Percentiles rank a stretch among this genome's conserved stretches.
These are phyloP conservation scores for Empidonax traillii DNA, from an alignment of 2,113 vertebrate species.

Conservation along the genomic window DNA sequence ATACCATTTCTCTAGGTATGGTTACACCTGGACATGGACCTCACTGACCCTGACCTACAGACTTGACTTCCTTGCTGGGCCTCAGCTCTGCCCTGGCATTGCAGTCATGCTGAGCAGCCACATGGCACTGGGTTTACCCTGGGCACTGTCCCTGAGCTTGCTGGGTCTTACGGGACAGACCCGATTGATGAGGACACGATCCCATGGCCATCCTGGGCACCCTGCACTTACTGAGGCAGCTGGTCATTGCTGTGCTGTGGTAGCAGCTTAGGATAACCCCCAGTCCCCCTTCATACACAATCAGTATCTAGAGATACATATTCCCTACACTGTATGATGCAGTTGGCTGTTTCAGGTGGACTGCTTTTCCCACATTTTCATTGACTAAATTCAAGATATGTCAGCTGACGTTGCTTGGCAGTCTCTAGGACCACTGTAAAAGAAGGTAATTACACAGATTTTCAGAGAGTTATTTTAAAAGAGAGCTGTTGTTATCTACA, in stretches of 20 bases:
- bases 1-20: neutral
- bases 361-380: neutral
- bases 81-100: neutral
- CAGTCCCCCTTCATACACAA: accelerated
- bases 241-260: neutral
- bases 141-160: accelerated
- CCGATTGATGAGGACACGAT: neutral
- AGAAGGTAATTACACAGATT: neutral
- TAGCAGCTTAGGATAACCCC: neutral
- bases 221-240: neutral
- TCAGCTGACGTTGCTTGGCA: neutral
- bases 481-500: neutral
- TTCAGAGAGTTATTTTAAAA: neutral
- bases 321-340: neutral
- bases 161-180: neutral
- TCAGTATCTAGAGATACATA: neutral
- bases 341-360: neutral
- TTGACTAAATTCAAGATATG: neutral
- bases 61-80: neutral
- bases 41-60: neutral
- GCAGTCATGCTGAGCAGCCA: accelerated
- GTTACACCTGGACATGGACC: neutral
- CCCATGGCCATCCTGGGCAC: too few relatives aligned
- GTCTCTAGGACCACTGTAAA: neutral
- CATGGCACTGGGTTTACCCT: neutral